Conservation (phyloP, 2,113 vertebrate genomes). For the Actinemys pallida region DNA sequence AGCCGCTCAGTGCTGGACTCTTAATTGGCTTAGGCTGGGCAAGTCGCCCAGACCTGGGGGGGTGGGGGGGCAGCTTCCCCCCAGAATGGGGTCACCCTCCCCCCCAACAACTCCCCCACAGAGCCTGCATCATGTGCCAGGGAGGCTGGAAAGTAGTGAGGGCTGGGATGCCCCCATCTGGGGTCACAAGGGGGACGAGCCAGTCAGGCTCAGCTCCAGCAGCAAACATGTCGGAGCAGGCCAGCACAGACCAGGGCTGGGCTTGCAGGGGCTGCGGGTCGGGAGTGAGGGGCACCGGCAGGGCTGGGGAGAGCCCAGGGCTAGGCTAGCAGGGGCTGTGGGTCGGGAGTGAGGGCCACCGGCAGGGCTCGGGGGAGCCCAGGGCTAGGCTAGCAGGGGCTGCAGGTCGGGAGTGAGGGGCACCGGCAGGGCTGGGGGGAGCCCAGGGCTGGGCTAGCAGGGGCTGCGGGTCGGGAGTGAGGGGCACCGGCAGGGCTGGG, state of each 20-base stretch:
- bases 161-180: neutral
- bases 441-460: no score
- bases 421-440: no score
- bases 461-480: no score
- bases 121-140: neutral
- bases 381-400: neutral
- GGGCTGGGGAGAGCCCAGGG: no score
- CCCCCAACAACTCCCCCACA: neutral
- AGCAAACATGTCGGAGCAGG: no score
- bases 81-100: neutral
- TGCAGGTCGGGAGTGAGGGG: neutral
- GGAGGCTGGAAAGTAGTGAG: no score
- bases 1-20: neutral
- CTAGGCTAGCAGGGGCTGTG: no score
- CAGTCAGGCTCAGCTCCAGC: neutral
- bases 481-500: no score
- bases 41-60: rapidly evolving
- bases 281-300: no score
- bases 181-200: neutral
- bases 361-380: no score
- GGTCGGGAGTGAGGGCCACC: no score
- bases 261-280: neutral
- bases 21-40: neutral
- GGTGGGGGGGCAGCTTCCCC: no score
- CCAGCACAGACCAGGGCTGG: neutral